Conservation (phyloP, 2,797 vertebrate genomes). For the Siniperca undulata region DNA sequence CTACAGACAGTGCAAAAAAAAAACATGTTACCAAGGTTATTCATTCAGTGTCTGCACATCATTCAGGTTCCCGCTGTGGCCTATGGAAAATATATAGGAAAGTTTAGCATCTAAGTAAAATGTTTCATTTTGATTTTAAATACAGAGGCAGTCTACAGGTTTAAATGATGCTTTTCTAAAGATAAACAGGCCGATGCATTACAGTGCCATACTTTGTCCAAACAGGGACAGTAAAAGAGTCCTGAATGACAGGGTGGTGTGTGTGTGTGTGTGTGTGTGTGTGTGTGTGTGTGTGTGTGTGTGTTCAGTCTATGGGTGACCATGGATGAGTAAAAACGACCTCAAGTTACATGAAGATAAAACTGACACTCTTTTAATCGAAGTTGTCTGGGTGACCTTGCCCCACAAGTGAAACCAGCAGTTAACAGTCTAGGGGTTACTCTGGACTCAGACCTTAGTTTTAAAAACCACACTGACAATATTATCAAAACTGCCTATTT, state of each 20-base stretch:
- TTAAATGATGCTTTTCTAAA: background rate
- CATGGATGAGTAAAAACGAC: too few relatives aligned
- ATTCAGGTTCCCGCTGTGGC: background rate
- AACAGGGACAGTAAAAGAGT: background rate
- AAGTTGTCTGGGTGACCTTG: too few relatives aligned
- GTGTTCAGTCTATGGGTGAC: background rate
- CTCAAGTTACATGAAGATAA: too few relatives aligned
- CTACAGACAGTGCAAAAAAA: conserved; percentile 67
- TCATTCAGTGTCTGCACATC: background rate
- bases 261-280: background rate
- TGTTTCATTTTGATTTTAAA: background rate
- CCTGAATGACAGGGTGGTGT: background rate
- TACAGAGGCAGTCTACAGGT: background rate
- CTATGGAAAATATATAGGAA: background rate
- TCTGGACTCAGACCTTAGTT: too few relatives aligned
- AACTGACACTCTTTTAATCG: too few relatives aligned
- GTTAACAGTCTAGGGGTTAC: too few relatives aligned
- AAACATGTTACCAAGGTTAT: background rate
- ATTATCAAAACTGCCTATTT: too few relatives aligned
- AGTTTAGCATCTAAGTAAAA: too few relatives aligned
- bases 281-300: background rate
- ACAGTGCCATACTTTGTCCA: too few relatives aligned
- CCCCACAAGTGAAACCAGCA: too few relatives aligned
- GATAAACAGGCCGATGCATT: background rate
- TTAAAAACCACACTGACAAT: too few relatives aligned